Percentiles rank a stretch among this genome's conserved stretches.
Evolutionary conservation across 2,113 vertebrate species (phyloP).

Genomic region (Thunnus maccoyii): DNA sequence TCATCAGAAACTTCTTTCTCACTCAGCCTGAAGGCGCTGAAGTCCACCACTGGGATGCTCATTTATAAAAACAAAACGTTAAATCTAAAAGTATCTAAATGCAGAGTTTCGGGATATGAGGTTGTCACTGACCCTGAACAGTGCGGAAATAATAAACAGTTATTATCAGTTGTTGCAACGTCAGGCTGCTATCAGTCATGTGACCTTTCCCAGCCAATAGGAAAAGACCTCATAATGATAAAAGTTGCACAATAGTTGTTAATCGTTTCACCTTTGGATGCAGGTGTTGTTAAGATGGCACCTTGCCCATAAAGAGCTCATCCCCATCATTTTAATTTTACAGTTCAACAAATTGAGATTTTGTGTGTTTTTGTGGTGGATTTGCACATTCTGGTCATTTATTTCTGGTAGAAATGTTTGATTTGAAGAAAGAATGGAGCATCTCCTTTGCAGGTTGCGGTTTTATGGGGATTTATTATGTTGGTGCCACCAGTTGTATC

Average conservation of each 20-base stretch:
- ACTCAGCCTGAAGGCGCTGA: conserved; percentile 58
- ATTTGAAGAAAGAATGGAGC: conserved; percentile 85
- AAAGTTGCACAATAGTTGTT: background rate
- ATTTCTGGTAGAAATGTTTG: conserved; percentile 75
- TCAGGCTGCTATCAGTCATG: conserved; percentile 26
- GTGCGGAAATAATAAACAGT: too few species aligned
- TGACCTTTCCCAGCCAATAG: conserved; percentile 61
- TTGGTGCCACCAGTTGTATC: conserved; percentile 87
- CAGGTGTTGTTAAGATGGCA: background rate
- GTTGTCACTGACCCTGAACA: too few species aligned
- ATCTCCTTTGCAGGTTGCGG: conserved; percentile 91
- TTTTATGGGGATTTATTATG: conserved; percentile 89
- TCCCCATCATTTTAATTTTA: background rate
- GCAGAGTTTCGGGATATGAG: background rate
- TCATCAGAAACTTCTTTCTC: conserved; percentile 13
- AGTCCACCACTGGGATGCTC: conserved; percentile 83
- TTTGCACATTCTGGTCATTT: background rate
- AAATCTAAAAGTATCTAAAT: background rate
- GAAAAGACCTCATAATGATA: background rate
- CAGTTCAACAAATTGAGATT: background rate
- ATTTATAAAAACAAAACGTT: conserved; percentile 36
- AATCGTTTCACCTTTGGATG: conserved; percentile 44
- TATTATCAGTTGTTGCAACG: too few species aligned
- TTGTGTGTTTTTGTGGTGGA: background rate
- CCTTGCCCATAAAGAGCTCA: too few species aligned